These are phyloP conservation scores for Ctena decussata DNA, from an alignment of 2,888 invertebrate species.

Conservation along the genomic window DNA sequence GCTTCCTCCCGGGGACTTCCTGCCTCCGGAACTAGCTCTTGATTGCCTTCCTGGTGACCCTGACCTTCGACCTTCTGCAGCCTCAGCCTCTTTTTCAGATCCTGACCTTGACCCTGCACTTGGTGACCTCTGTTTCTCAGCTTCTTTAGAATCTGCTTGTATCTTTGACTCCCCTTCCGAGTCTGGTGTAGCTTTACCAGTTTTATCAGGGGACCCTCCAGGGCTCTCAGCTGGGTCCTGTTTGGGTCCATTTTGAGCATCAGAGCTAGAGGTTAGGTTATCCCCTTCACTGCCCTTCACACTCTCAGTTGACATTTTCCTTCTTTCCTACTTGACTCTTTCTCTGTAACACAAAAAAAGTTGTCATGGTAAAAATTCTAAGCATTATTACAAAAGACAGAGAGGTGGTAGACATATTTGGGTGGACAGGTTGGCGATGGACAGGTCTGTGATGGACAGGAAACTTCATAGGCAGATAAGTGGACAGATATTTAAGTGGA, in stretches of 20 bases:
- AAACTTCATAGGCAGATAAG: too few relatives aligned
- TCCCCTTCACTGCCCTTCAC: conserved; percentile 48
- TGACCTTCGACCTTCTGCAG: conserved; percentile 36
- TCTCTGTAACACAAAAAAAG: neutral
- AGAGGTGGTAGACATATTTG: too few relatives aligned
- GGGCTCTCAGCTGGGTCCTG: neutral
- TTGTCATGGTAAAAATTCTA: too few relatives aligned
- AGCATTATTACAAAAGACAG: too few relatives aligned
- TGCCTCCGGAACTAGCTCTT: conserved; percentile 20
- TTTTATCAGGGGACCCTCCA: neutral
- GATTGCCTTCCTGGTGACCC: conserved; percentile 35
- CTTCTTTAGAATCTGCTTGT: conserved; percentile 60
- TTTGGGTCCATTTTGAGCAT: conserved; percentile 27
- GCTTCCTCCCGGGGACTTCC: conserved; percentile 24
- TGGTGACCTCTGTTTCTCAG: conserved; percentile 52
- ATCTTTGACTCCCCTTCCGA: conserved; percentile 68
- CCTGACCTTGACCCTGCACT: conserved; percentile 22
- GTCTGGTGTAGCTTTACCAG: conserved; percentile 27
- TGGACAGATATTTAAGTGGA: too few relatives aligned
- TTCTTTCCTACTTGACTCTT: neutral
- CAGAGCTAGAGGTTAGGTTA: conserved; percentile 28
- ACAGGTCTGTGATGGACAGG: too few relatives aligned
- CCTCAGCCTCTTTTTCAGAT: conserved; percentile 17
- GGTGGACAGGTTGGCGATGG: too few relatives aligned
- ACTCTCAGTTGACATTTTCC: conserved; percentile 52